Evolutionary conservation across 2,797 vertebrate genomes (phyloP), one percentile per base, ranked within the genome.

Genomic region (Girardinus metallicus): DNA sequence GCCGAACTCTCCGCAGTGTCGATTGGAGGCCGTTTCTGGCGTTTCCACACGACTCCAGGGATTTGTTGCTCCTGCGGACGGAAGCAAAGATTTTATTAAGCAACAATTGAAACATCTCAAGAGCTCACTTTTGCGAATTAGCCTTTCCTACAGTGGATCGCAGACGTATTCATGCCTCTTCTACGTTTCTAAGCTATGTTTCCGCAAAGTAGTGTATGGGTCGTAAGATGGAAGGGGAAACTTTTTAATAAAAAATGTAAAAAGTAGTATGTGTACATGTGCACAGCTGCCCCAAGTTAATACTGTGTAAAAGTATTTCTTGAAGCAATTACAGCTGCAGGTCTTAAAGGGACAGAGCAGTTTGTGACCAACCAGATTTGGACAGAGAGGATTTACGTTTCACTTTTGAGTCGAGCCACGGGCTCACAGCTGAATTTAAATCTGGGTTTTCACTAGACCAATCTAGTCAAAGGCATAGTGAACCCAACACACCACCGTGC

Each of bases 21-120:
- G 97, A 96, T 84, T 97, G 94, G 74, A 99, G 97, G 83, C 60
- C 94, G 93, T 96, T 97, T 85, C 95, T 95, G 86, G 97, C 96
- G n/a, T 93, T 94, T 2, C 94, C 93, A 85, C 97, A 98, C 2
- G 95, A 94, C 82, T 99, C 97, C 87, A 98, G 91, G 39, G 94
- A 94, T 46, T 96, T 95, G 82, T 93, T 97, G 85, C 95, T 97
- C 87, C 98, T 99, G 93, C 66, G 47, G 84, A 87, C 15, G 39
- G 89, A 0, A 82, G 83, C 46, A 46, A 18, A 55, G 0, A 29
- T 4, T 26, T 79, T 41, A 44, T 71, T 16, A 71, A 44, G 26
- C 12, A n/a, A 71, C n/a, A 43, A n/a, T 13, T 70, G 7, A 70
- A 70, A 43, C 36, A 23, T 23, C 66, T 39, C 10, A 36, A 39